Base-by-base conservation (phyloP, 2,888 invertebrate genomes). In the Stenichneumon culpator region DNA sequence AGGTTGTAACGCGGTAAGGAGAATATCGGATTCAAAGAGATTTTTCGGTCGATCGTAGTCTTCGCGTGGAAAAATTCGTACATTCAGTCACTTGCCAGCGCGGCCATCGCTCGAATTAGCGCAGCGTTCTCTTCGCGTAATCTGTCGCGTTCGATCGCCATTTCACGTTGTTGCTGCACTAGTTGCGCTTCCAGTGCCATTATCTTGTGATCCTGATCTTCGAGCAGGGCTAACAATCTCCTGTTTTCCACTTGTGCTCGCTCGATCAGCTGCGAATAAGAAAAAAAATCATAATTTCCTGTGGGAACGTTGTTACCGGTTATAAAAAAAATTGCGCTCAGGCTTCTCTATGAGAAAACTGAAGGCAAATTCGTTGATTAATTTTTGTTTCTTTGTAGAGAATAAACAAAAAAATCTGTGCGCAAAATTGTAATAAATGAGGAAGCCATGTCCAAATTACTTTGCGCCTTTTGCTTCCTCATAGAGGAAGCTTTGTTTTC, bases 151-250 rank as follows among this genome's bases (percentile, higher is more conserved):
- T 94, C 94, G 73, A 92, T 86, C 3, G 91, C 85, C 90, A 92
- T 91, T 80, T 94, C 94, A 50, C 91, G 92, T 63, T 93, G 92
- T 70, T 94, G 91, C 78, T 93, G 92, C 28, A 92, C 86, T 7
- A 94, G 87, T 32, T 93, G 92, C n/a, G 92, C 91, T 81, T 94
- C 94, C 3, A 94, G 89, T 3, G 91, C 88, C 86, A 92, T 90
- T 84, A 94, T 94, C 87, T 93, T 93, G 77, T 92, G 92, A 88
- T 94, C 94, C 52, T 94, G 92, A 81, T 94, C 94, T 77, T 94
- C 94, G 74, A 94, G 87, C 6, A 94, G 89, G 14, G 92, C 92
- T 72, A 94, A 82, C 70, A 94, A 90, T 67, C 94, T 92, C 25
- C 93, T 89, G 81, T 94, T 94, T 81, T 94, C 94, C 82, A 94